A percentile compares a stretch with the other conserved stretches of the same genome.
Evolutionary conservation across 2,888 invertebrate genomes (phyloP).

Genomic region (Chelonus formosanus): DNA sequence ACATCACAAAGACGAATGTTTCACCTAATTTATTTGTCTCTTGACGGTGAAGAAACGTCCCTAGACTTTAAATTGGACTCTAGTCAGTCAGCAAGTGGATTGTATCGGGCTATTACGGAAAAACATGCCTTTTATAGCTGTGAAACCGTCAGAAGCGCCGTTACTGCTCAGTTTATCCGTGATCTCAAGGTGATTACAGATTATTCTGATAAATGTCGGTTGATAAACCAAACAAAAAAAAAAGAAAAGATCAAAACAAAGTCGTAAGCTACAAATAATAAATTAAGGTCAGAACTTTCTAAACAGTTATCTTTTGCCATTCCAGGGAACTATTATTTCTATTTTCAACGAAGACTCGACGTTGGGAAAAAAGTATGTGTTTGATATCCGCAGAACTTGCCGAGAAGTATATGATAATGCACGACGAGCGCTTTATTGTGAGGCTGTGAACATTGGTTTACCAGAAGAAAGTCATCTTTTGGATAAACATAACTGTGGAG

Average conservation of each 20-base stretch:
- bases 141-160: constrained; percentile 87
- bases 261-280: constrained; percentile 3
- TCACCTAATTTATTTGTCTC: constrained; percentile 77
- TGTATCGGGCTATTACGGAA: constrained; percentile 88
- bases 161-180: constrained; percentile 87
- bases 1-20: constrained; percentile 79
- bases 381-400: constrained; percentile 88
- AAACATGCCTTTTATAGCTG: constrained; percentile 93
- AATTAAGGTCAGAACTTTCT: background rate
- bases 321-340: constrained; percentile 84
- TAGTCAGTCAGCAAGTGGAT: constrained; percentile 81
- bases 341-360: constrained; percentile 90
- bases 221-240: background rate
- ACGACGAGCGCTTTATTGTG: constrained; percentile 75
- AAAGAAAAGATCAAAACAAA: background rate
- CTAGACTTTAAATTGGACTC: constrained; percentile 84
- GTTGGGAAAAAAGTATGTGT: constrained; percentile 87
- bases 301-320: constrained; percentile 3
- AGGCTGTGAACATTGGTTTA: constrained; percentile 55
- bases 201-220: background rate
- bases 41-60: constrained; percentile 75
- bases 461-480: constrained; percentile 57
- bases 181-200: constrained; percentile 75
- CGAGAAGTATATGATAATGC: constrained; percentile 91
- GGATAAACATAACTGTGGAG: constrained; percentile 56